Percentiles rank a stretch among this genome's conserved stretches.
Evolutionary conservation across 2,113 vertebrate species (phyloP).

Genomic region (Phyllopteryx taeniolatus): DNA sequence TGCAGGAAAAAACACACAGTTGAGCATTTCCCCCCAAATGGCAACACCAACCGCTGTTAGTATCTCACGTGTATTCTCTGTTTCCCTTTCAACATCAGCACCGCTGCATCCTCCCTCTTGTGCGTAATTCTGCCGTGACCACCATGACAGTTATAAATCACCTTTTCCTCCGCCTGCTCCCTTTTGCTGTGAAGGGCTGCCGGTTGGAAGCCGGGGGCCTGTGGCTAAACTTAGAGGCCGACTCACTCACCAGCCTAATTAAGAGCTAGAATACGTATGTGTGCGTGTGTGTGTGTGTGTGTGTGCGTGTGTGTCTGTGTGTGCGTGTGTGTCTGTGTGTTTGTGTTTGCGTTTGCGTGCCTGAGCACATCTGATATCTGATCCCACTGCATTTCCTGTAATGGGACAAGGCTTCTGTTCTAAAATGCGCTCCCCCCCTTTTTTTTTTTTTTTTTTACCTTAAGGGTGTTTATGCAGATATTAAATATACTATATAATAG

Average conservation of each 20-base stretch:
- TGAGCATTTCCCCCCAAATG: background rate
- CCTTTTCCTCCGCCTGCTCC: slow-evolving; percentile 63
- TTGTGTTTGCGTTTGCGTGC: slow-evolving; percentile 30
- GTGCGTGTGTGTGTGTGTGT: slow-evolving; percentile 31
- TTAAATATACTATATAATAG: background rate
- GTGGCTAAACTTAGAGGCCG: slow-evolving; percentile 68
- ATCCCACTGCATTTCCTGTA: slow-evolving; percentile 63
- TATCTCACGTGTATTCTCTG: slow-evolving; percentile 61
- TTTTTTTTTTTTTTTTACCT: background rate
- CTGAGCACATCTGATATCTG: slow-evolving; percentile 48
- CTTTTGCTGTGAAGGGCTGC: slow-evolving; percentile 37
- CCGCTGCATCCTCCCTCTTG: slow-evolving; percentile 33
- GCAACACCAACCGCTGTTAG: slow-evolving; percentile 50
- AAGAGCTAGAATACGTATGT: slow-evolving; percentile 38
- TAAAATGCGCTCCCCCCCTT: background rate
- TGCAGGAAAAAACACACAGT: background rate
- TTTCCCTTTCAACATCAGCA: slow-evolving; percentile 40
- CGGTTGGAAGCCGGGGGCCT: slow-evolving; percentile 33
- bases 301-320: slow-evolving; percentile 41
- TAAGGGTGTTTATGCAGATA: background rate
- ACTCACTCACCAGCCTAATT: slow-evolving; percentile 69
- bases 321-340: slow-evolving; percentile 41
- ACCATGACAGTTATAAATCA: slow-evolving; percentile 73
- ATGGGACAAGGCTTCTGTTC: slow-evolving; percentile 34
- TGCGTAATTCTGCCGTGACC: slow-evolving; percentile 49